These are phyloP conservation scores for Tinea trinotella DNA, from an alignment of 2,888 invertebrate genomes.

Conservation along the genomic window DNA sequence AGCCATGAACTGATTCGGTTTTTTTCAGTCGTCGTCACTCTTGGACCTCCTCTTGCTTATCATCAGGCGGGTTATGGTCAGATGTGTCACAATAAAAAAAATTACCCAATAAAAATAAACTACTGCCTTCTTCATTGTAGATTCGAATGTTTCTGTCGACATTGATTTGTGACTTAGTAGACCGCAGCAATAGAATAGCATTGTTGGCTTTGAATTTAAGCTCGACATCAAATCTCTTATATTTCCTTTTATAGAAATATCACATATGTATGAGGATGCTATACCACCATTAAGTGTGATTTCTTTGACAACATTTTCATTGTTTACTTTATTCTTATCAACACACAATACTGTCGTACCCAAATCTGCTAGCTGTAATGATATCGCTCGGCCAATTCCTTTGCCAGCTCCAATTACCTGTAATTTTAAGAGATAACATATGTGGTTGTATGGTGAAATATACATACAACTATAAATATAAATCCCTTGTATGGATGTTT, in stretches of 20 bases:
- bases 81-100: constrained; percentile 64
- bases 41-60: too few relatives aligned
- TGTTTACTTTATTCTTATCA: constrained; percentile 72
- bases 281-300: constrained; percentile 59
- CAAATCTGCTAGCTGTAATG: constrained; percentile 69
- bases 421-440: neutral
- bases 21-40: too few relatives aligned
- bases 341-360: constrained; percentile 76
- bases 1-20: too few relatives aligned
- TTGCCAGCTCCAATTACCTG: constrained; percentile 80
- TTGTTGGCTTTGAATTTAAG: too few relatives aligned
- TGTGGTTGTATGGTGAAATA: neutral
- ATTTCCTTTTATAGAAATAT: constrained; percentile 69
- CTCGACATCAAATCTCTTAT: constrained; percentile 58
- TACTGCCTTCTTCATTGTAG: too few relatives aligned
- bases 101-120: constrained; percentile 63
- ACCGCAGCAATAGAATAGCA: constrained; percentile 76
- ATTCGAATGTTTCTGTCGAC: too few relatives aligned
- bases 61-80: too few relatives aligned
- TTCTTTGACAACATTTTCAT: constrained; percentile 57
- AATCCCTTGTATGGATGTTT: too few relatives aligned
- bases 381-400: constrained; percentile 77
- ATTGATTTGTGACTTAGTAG: constrained; percentile 74
- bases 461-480: neutral
- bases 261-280: constrained; percentile 66